Evolutionary conservation across 2,113 vertebrate species (phyloP), one percentile per base, ranked within the genome.

Genomic region (Cromileptes altivelis): DNA sequence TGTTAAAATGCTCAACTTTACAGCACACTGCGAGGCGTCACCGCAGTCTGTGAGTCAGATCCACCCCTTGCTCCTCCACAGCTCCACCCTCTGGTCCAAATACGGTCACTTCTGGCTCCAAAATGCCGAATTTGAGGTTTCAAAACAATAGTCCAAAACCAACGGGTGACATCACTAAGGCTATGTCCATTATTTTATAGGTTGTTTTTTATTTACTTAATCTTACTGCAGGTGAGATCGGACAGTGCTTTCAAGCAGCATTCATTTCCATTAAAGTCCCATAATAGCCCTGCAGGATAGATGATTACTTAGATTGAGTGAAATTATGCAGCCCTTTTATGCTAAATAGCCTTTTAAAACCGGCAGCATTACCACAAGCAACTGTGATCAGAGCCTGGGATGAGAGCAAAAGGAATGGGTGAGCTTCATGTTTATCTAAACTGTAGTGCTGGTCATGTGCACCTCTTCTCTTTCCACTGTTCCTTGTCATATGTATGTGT

Each of bases 371-470:
- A 52, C 27, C 23, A 27, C 23, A 42, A 60, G 45, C 18, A 50
- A 27, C 15, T 45, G 49, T 27, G 57, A 73, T 61, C 25, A 33
- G n/a, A 71, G 23, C 12, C 40, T 49, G 52, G 37, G 56, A 53
- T 53, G 33, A 67, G 69, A 71, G 47, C 33, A n/a, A 49, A 40
- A 7, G 19, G 53, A 73, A 14, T 42, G 15, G 37, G 6, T 52
- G 68, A 53, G 37, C 55, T 62, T 67, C 37, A 78, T 49, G 52
- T 56, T 81, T 14, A 65, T 84, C 50, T 17, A 68, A 45, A 61
- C 49, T 60, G 52, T 25, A 64, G 79, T 6, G 18, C 3, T 1
- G 5, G 55, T 65, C 27, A 40, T 25, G 21, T 57, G 56, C 42
- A 58, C 27, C 27, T 73, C 60, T 18, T n/a, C 17, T 19, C 58